Conservation (phyloP, 2,888 invertebrate genomes). For the Cryptocheilus praepositus region DNA sequence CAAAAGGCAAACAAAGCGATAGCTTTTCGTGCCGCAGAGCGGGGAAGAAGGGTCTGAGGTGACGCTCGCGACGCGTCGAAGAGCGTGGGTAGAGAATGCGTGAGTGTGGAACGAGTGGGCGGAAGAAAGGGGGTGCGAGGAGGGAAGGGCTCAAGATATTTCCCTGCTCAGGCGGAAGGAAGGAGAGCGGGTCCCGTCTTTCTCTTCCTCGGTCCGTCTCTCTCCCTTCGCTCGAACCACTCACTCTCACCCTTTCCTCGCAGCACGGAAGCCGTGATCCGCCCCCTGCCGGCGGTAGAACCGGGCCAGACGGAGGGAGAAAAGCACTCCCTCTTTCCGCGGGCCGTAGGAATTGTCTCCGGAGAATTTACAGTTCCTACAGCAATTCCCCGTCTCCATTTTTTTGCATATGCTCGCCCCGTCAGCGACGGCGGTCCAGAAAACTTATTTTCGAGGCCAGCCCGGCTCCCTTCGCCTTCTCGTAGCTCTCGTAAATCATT, state of each 20-base stretch:
- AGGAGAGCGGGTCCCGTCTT: neutral
- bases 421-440: conserved; percentile 48
- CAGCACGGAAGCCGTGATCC: conserved; percentile 16
- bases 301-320: neutral
- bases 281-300: neutral
- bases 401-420: conserved; percentile 57
- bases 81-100: conserved; percentile 8
- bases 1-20: conserved; percentile 51
- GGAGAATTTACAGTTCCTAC: conserved; percentile 61
- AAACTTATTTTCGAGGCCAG: conserved; percentile 49
- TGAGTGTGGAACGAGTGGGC: neutral
- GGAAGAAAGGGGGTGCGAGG: conserved; percentile 7
- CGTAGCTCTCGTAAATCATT: conserved; percentile 57
- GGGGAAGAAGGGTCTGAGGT: conserved; percentile 8
- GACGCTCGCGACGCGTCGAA: conserved; percentile 24
- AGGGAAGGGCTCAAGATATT: conserved; percentile 15
- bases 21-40: conserved; percentile 32
- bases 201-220: neutral
- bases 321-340: conserved; percentile 26
- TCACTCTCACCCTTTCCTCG: neutral
- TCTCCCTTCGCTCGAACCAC: neutral
- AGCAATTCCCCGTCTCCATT: conserved; percentile 54
- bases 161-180: neutral
- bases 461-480: conserved; percentile 21
- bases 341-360: conserved; percentile 54